Percentiles rank a stretch among this genome's conserved stretches.
These are phyloP conservation scores for Ectobius pallidus DNA, from an alignment of 2,888 invertebrate genomes.

Conservation along the genomic window DNA sequence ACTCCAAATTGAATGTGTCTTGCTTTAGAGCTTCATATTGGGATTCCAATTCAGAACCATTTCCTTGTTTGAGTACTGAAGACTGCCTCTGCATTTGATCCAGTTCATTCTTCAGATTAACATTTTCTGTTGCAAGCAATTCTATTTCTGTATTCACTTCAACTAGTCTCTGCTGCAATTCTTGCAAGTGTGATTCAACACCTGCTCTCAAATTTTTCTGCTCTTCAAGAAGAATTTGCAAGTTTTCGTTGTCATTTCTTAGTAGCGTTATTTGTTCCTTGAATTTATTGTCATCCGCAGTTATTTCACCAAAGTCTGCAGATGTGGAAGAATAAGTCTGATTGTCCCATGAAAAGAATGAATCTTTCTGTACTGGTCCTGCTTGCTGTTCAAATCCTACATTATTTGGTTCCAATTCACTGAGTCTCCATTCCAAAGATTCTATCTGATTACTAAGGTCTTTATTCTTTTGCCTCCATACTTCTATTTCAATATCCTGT, in stretches of 20 bases:
- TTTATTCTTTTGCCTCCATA: slow-evolving; percentile 73
- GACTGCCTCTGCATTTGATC: too few species aligned
- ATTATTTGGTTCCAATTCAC: slow-evolving; percentile 38
- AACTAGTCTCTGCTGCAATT: slow-evolving; percentile 8
- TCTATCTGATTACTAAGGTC: slow-evolving; percentile 71
- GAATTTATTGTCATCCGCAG: slow-evolving; percentile 53
- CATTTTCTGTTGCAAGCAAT: neutral
- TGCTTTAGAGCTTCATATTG: too few species aligned
- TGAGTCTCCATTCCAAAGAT: slow-evolving; percentile 53
- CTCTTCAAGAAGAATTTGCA: slow-evolving; percentile 62
- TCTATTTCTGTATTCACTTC: neutral
- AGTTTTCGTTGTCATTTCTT: slow-evolving; percentile 66
- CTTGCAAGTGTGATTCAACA: slow-evolving; percentile 48
- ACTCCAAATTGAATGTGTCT: too few species aligned
- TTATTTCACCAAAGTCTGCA: neutral
- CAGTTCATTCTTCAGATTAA: too few species aligned
- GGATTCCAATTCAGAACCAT: too few species aligned
- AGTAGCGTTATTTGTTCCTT: slow-evolving; percentile 63
- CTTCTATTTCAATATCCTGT: slow-evolving; percentile 75
- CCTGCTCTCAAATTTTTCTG: slow-evolving; percentile 54
- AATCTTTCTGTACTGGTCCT: neutral
- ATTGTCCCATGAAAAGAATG: slow-evolving; percentile 25
- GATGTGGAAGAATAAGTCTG: neutral
- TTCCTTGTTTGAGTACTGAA: too few species aligned
- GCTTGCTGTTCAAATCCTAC: neutral